A percentile compares a stretch with the other conserved stretches of the same genome.
Evolutionary conservation across 1,140 invertebrate species (phyloP).

Genomic region (Drosophila paulistorum): DNA sequence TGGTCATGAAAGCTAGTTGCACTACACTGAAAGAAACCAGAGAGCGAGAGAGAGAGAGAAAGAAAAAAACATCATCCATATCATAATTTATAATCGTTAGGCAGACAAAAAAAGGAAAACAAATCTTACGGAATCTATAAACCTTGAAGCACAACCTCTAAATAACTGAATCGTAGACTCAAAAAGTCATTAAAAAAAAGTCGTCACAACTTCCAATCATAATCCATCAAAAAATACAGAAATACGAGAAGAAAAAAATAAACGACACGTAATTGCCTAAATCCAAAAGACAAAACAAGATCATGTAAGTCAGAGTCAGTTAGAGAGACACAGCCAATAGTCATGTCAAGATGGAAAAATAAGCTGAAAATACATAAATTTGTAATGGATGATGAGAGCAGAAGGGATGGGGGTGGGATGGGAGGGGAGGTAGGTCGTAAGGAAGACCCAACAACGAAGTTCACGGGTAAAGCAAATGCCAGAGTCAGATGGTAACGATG

Average conservation of each 20-base stretch:
- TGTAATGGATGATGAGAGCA: conserved; percentile 50
- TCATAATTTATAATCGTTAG: conserved; percentile 31
- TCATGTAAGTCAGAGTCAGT: conserved; percentile 48
- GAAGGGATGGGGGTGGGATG: neutral
- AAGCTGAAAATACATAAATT: conserved; percentile 68
- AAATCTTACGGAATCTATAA: conserved; percentile 26
- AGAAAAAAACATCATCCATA: neutral
- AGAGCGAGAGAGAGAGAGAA: no score
- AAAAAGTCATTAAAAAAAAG: conserved; percentile 50
- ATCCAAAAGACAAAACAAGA: conserved; percentile 64
- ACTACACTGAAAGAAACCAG: conserved; percentile 46
- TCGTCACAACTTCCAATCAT: conserved; percentile 53
- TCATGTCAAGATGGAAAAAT: conserved; percentile 57
- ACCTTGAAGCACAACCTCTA: conserved; percentile 48
- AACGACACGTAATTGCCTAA: conserved; percentile 56
- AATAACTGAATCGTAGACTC: conserved; percentile 42
- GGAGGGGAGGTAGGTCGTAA: no score
- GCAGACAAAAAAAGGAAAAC: conserved; percentile 4
- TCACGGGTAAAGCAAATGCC: conserved; percentile 26
- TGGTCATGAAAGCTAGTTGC: conserved; percentile 48
- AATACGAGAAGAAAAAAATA: neutral
- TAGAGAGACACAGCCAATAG: conserved; percentile 25
- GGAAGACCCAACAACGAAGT: neutral
- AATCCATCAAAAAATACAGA: conserved; percentile 63
- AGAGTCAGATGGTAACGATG: conserved; percentile 6